Percentiles rank a stretch among this genome's conserved stretches.
Conservation (phyloP, 2,888 invertebrate species). For the Griposia aprilina region DNA sequence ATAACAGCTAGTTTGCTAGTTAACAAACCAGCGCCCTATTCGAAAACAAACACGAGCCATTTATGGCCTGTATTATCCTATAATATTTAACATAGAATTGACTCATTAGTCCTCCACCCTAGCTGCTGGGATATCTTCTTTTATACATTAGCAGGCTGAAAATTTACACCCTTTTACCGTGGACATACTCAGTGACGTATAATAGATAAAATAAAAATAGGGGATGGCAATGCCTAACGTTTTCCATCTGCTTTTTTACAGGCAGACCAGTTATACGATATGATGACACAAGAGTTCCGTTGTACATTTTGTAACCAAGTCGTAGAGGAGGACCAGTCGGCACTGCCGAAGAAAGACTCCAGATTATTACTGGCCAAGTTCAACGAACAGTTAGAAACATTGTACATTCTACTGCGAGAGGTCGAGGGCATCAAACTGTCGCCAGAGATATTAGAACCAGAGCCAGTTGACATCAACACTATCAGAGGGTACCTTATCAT, state of each 20-base stretch:
- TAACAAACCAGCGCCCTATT: not conserved
- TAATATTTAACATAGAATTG: not conserved
- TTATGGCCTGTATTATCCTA: not conserved
- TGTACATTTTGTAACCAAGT: constrained; percentile 97
- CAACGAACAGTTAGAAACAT: constrained; percentile 97
- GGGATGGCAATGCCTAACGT: not conserved
- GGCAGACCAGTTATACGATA: constrained; percentile 97
- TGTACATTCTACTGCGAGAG: constrained; percentile 97
- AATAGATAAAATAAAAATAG: not conserved
- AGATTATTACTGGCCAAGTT: constrained; percentile 97
- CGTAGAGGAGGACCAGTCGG: constrained; percentile 98
- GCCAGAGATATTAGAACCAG: constrained; percentile 98
- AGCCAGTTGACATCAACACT: constrained; percentile 96
- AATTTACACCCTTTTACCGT: not conserved
- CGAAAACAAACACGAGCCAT: not conserved
- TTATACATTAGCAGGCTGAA: not conserved
- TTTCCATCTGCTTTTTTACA: constrained; percentile 69
- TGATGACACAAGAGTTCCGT: constrained; percentile 95
- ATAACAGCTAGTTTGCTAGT: not conserved
- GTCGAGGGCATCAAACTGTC: constrained; percentile 98
- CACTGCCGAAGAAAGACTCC: constrained; percentile 98
- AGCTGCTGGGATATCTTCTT: not conserved
- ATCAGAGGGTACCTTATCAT: constrained; percentile 92
- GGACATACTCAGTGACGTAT: not conserved
- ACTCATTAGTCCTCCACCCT: not conserved